phyloP scores from a whole-genome alignment of 2,113 vertebrate species.

The Clupea harengus region DNA sequence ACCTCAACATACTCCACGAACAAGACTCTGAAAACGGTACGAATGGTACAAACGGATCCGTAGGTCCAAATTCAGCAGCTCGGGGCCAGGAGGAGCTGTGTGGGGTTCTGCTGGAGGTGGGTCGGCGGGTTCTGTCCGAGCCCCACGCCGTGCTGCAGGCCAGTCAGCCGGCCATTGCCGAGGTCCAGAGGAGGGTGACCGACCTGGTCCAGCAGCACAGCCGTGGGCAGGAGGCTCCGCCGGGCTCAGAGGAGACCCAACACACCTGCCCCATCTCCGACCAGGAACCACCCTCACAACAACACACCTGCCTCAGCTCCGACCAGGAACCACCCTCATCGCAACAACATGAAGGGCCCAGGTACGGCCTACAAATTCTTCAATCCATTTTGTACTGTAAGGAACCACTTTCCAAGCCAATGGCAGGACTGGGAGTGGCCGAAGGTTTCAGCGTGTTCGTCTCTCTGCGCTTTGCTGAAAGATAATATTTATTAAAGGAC shows the following conservation, averaged over 20 bases:
- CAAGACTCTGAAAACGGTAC: neutral
- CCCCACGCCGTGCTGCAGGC: slow-evolving; percentile 77
- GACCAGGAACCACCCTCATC: slow-evolving; percentile 27
- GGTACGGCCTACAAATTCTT: neutral
- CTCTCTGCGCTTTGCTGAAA: too few relatives aligned
- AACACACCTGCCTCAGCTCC: neutral
- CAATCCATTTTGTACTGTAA: too few relatives aligned
- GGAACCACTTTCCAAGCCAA: too few relatives aligned
- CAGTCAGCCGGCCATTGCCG: slow-evolving; percentile 66
- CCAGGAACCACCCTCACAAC: slow-evolving; percentile 24
- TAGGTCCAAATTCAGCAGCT: neutral
- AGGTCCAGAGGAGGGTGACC: slow-evolving; percentile 77
- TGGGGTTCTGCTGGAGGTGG: neutral
- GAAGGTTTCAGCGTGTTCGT: too few relatives aligned
- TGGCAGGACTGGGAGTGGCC: too few relatives aligned
- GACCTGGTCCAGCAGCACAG: slow-evolving; percentile 81
- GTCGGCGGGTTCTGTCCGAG: slow-evolving; percentile 76
- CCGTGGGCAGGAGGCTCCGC: slow-evolving; percentile 53
- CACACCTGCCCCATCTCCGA: neutral
- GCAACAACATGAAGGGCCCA: neutral
- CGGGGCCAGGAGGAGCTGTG: neutral
- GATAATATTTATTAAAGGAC: too few relatives aligned
- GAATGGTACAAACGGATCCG: neutral
- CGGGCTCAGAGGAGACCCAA: slow-evolving; percentile 41
- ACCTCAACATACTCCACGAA: neutral